Evolutionary conservation across 2,113 vertebrate genomes (phyloP), one percentile per base, ranked within the genome.

Genomic region (Ramphastos sulfuratus): DNA sequence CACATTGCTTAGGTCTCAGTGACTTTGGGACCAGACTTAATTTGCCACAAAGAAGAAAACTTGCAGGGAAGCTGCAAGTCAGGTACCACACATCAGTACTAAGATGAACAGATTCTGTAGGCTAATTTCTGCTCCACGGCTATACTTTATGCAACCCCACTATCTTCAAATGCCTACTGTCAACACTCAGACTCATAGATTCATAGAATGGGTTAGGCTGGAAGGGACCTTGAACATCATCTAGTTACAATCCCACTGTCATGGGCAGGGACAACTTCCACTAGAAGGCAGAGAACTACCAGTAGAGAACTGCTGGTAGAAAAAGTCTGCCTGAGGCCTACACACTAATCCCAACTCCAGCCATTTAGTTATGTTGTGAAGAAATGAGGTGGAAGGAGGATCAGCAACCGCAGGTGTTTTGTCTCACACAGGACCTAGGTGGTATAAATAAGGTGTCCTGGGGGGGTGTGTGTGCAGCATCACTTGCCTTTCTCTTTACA

Each of bases 401-500:
- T 4, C 23, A 55, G 18, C 0, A 0, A 31, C 46, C 37, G 3
- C 6, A 4, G 3, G 11, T 25, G 19, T 63, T 35, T 35, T 75
- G 55, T 46, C 55, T 85, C 77, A 33, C 18, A 9, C 0, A 7
- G 44, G 42, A 73, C 30, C 67, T 10, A 52, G 10, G 30, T 37
- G 46, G 21, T 33, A 70, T 4, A 87, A 91, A 87, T 7, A 70
- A 0, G 13, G 27, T 24, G 12, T 66, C 59, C 20, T 60, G 39
- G 37, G 37, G 37, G 37, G 37, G 37, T 10, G 37, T 37, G 37
- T 7, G 6, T 14, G 8, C 6, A 20, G 8, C 20, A 18, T 11
- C 23, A 54, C 14, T 59, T 33, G 55, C 39, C 23, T 74, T 69
- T 63, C 60, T 82, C 48, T 50, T 50, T 50, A 23, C 10, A 15